These are phyloP conservation scores for Akabosia matsudoensis DNA, from an alignment of 1,140 invertebrate species.

Conservation along the genomic window DNA sequence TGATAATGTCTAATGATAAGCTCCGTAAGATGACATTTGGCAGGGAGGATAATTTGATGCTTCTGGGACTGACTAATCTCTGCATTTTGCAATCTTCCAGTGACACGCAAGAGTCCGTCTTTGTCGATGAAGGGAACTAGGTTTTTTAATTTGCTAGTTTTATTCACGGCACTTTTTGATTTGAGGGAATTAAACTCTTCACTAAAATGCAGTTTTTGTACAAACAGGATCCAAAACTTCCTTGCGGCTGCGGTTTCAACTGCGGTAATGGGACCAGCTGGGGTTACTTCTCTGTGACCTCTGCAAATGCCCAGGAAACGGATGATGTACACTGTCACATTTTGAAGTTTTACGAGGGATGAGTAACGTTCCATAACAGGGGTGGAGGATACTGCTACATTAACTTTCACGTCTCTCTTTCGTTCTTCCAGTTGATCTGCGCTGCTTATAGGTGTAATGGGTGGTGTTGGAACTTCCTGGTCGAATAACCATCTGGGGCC, in stretches of 20 bases:
- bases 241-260: not conserved
- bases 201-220: not conserved
- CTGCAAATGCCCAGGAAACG: not conserved
- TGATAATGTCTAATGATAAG: slow-evolving; percentile 46
- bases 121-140: slow-evolving; percentile 33
- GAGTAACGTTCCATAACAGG: not conserved
- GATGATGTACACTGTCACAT: not conserved
- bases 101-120: slow-evolving; percentile 14
- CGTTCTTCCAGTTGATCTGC: not conserved
- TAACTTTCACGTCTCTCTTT: not conserved
- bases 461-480: not conserved
- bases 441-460: not conserved
- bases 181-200: not conserved
- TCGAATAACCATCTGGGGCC: not conserved
- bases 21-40: slow-evolving; percentile 47
- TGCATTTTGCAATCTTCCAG: slow-evolving; percentile 33
- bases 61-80: slow-evolving; percentile 46
- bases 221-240: not conserved
- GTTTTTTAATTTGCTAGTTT: not conserved
- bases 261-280: not conserved
- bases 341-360: not conserved
- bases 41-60: slow-evolving; percentile 52
- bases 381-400: not conserved
- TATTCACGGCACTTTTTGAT: not conserved
- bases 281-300: not conserved